Evolutionary conservation across 2,113 vertebrate genomes (phyloP).

Genomic region (Turdus rufiventris): DNA sequence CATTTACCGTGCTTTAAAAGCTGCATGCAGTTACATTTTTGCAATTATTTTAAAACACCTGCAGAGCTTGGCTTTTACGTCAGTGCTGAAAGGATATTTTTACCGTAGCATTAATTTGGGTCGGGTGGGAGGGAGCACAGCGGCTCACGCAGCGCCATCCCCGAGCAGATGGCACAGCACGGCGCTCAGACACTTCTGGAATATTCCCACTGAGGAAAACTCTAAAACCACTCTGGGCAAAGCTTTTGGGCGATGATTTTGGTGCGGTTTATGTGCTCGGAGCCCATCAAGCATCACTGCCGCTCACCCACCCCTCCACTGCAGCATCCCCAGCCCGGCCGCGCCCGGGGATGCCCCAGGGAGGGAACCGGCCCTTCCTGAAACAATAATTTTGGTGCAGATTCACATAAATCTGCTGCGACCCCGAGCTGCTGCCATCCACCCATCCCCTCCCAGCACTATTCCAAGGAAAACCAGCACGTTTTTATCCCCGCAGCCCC

Average conservation of each 20-base stretch:
- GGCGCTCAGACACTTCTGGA: not conserved
- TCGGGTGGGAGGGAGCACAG: not conserved
- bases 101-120: fast-evolving
- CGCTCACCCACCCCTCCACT: no score
- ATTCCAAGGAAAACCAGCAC: fast-evolving
- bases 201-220: not conserved
- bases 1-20: not conserved
- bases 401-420: fast-evolving
- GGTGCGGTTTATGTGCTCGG: fast-evolving
- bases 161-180: not conserved
- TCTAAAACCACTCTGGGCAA: fast-evolving
- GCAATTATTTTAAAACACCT: fast-evolving
- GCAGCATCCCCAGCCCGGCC: not conserved
- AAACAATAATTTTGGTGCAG: fast-evolving
- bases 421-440: not conserved
- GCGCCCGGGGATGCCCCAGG: fast-evolving
- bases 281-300: not conserved
- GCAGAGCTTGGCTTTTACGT: fast-evolving
- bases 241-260: fast-evolving
- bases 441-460: no score
- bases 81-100: fast-evolving
- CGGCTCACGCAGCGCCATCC: fast-evolving
- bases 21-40: fast-evolving
- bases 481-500: not conserved
- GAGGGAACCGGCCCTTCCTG: not conserved